A percentile compares a stretch with the other conserved stretches of the same genome.
Evolutionary conservation across 2,888 invertebrate species (phyloP).

Genomic region (Nemapogon koenigi): DNA sequence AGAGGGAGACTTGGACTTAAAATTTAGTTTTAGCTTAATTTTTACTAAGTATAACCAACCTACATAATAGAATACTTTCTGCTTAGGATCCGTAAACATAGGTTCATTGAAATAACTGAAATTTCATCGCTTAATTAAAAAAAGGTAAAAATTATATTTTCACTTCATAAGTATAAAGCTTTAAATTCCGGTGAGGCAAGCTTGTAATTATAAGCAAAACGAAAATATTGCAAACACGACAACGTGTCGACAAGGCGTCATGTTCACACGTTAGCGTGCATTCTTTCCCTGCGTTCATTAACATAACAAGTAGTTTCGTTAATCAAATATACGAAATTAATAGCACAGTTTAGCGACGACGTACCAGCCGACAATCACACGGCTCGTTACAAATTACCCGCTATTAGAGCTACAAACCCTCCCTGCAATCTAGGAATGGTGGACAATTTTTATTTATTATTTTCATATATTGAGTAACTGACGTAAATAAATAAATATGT

Average conservation of each 20-base stretch:
- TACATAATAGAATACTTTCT: too few relatives aligned
- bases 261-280: slow-evolving; percentile 56
- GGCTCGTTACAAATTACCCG: slow-evolving; percentile 59
- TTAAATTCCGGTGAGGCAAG: slow-evolving; percentile 16
- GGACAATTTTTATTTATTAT: slow-evolving; percentile 23
- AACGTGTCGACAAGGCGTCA: slow-evolving; percentile 56
- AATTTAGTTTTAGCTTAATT: too few relatives aligned
- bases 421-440: slow-evolving; percentile 26
- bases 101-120: too few relatives aligned
- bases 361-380: slow-evolving; percentile 58
- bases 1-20: too few relatives aligned
- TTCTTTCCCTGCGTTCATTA: slow-evolving; percentile 60
- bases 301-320: slow-evolving; percentile 64
- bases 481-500: too few relatives aligned
- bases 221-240: slow-evolving; percentile 53
- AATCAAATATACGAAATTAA: slow-evolving; percentile 66
- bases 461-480: too few relatives aligned
- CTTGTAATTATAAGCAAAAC: slow-evolving; percentile 44
- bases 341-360: slow-evolving; percentile 58
- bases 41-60: too few relatives aligned
- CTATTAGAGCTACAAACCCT: slow-evolving; percentile 48
- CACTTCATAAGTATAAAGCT: too few relatives aligned
- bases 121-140: too few relatives aligned
- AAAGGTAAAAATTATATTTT: too few relatives aligned
- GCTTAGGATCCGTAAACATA: too few relatives aligned